Base-by-base conservation (phyloP, 2,797 vertebrate species). In the Sebastes trivittatus region DNA sequence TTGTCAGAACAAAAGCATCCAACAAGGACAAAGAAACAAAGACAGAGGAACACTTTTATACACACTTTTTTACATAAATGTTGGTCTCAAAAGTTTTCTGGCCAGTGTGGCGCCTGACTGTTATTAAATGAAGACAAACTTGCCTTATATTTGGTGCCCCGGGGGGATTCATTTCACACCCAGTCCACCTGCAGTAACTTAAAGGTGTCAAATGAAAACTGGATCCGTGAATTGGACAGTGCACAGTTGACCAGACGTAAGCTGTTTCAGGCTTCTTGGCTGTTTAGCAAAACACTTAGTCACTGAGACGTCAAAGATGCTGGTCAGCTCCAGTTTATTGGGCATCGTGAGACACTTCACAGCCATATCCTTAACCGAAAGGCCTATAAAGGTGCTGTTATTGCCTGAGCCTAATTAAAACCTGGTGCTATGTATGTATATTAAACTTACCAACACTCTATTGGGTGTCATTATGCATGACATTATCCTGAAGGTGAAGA, bases 271-370 rank as follows among this genome's bases (percentile, higher is more conserved):
- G 69, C 58, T 54, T 54, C 60, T 64, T 68, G 34, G n/a, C 54
- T 9, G 32, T 75, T 71, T 20, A 79, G 59, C 49, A 29, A 78
- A 80, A 49, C 64, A 69, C 36, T 46, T 25, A 9, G 13, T 69
- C 23, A n/a, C 58, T 36, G 18, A 13, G 32, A 63, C 30, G 7
- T 55, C 32, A 70, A n/a, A 61, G 30, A 71, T 58, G 55, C 27
- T 27, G n/a, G 11, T 61, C n/a, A 22, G 22, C 14, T 66, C 22
- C 61, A 27, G 58, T 52, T 72, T 66, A 22, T 58, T 68, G n/a
- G 29, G 22, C 42, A 56, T 27, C 20, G 20, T 55, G 16, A 36
- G 38, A 27, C 22, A n/a, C n/a, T 59, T 58, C 18, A 25, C 64
- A 60, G 13, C 13, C 56, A 59, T 11, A 38, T 55, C 34, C 36